Conservation (phyloP, 2,113 vertebrate species). For the Merops nubicus region DNA sequence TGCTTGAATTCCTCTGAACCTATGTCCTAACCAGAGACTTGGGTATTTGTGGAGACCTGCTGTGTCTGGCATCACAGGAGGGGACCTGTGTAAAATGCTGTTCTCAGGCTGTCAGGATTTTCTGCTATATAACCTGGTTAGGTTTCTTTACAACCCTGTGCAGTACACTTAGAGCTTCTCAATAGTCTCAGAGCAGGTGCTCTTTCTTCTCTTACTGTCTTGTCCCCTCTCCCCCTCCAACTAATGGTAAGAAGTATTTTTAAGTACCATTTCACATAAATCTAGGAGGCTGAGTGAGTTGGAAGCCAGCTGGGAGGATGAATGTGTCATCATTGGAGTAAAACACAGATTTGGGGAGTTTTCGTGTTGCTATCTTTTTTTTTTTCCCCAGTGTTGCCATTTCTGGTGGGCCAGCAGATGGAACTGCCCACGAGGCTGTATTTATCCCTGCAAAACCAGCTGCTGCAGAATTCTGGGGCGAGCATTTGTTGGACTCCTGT, state of each 20-base stretch:
- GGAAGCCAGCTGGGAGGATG: conserved; percentile 38
- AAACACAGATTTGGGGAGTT: background rate
- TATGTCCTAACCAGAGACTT: fast-evolving
- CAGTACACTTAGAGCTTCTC: background rate
- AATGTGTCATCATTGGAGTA: conserved; percentile 43
- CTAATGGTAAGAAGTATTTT: conserved; percentile 8
- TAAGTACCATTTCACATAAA: background rate
- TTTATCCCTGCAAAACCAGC: conserved; percentile 41
- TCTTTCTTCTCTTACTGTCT: background rate
- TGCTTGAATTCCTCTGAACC: background rate
- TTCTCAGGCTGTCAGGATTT: background rate
- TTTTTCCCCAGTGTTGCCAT: background rate
- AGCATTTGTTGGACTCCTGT: background rate
- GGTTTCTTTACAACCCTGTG: background rate
- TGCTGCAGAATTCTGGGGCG: conserved; percentile 7
- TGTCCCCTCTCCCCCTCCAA: background rate
- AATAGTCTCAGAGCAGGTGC: background rate
- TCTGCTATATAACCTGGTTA: background rate
- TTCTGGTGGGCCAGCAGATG: conserved; percentile 62
- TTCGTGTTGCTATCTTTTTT: background rate
- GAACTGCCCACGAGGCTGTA: conserved; percentile 49
- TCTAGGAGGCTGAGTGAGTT: conserved; percentile 8
- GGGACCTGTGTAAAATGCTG: fast-evolving
- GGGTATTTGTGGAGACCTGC: fast-evolving
- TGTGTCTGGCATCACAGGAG: background rate